Evolutionary conservation across 2,797 vertebrate species (phyloP).

Genomic region (Phrynocephalus forsythii): DNA sequence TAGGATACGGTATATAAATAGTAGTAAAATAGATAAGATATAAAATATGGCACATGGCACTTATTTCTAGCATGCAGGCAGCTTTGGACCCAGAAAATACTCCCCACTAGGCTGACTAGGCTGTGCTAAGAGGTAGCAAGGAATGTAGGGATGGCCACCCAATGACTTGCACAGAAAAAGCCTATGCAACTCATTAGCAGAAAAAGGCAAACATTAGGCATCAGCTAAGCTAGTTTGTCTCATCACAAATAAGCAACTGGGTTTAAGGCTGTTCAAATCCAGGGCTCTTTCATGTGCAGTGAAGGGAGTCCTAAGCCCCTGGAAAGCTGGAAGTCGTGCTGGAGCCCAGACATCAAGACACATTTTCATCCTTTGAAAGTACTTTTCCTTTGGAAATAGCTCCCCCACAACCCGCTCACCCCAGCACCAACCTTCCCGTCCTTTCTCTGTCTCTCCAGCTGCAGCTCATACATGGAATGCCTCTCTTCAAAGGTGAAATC

Average conservation of each 20-base stretch:
- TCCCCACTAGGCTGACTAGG: background rate
- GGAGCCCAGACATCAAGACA: background rate
- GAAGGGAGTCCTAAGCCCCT: no score
- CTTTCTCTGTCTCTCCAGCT: constrained; percentile 15
- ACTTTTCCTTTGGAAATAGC: background rate
- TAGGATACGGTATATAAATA: no score
- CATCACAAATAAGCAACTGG: background rate
- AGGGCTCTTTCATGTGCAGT: background rate
- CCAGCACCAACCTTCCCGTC: constrained; percentile 34
- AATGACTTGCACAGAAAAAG: background rate
- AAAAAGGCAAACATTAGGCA: background rate
- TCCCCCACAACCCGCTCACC: background rate
- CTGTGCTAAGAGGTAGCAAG: background rate
- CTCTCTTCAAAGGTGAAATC: constrained; percentile 33
- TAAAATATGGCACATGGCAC: background rate
- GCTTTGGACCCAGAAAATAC: background rate
- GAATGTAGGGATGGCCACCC: background rate
- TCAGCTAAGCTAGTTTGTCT: background rate
- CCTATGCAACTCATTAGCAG: no score
- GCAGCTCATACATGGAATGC: constrained; percentile 25
- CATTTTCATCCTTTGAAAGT: no score
- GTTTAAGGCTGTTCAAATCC: background rate
- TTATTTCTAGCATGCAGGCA: background rate
- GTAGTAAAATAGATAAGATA: no score
- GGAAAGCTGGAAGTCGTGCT: no score